Percentiles rank a stretch among this genome's conserved stretches.
Evolutionary conservation across 1,140 invertebrate genomes (phyloP).

Genomic region (Pseudobourletiella spinata): DNA sequence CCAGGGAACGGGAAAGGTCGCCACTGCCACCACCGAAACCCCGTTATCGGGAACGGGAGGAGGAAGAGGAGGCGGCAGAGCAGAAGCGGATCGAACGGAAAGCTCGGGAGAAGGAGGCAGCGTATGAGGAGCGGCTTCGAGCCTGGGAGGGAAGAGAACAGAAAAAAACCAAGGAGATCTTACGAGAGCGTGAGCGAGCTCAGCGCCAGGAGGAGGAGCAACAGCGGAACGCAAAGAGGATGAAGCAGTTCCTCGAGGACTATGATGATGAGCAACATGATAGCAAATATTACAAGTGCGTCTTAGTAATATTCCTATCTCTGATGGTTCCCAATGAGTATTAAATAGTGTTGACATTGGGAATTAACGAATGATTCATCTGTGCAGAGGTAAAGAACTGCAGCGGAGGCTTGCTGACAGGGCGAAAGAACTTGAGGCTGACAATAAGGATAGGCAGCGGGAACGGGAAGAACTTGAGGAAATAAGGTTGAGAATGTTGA

Average conservation of each 20-base stretch:
- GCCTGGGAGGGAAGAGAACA: slow-evolving; percentile 90
- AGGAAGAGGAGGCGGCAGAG: slow-evolving; percentile 84
- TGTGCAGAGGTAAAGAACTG: slow-evolving; percentile 69
- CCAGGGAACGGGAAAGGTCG: slow-evolving; percentile 44
- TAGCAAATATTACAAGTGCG: slow-evolving; percentile 87
- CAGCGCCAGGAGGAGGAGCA: slow-evolving; percentile 71
- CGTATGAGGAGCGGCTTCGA: slow-evolving; percentile 70
- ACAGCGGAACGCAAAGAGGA: slow-evolving; percentile 77
- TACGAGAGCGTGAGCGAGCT: slow-evolving; percentile 79
- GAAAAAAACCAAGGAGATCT: slow-evolving; percentile 84
- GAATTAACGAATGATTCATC: no score
- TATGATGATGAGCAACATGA: slow-evolving; percentile 98
- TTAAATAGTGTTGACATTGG: no score
- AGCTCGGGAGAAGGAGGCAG: slow-evolving; percentile 83
- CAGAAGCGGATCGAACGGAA: slow-evolving; percentile 81
- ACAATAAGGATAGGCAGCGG: slow-evolving; percentile 75
- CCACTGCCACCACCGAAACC: slow-evolving; percentile 24
- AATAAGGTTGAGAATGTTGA: slow-evolving; percentile 69
- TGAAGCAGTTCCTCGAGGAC: slow-evolving; percentile 97
- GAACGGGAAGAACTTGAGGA: slow-evolving; percentile 90
- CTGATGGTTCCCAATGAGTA: no score
- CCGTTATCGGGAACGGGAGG: slow-evolving; percentile 61
- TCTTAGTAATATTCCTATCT: slow-evolving; percentile 15
- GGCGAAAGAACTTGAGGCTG: slow-evolving; percentile 82
- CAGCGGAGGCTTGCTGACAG: slow-evolving; percentile 77